phyloP scores from a whole-genome alignment of 2,113 vertebrate species.

The Sardina pilchardus region DNA sequence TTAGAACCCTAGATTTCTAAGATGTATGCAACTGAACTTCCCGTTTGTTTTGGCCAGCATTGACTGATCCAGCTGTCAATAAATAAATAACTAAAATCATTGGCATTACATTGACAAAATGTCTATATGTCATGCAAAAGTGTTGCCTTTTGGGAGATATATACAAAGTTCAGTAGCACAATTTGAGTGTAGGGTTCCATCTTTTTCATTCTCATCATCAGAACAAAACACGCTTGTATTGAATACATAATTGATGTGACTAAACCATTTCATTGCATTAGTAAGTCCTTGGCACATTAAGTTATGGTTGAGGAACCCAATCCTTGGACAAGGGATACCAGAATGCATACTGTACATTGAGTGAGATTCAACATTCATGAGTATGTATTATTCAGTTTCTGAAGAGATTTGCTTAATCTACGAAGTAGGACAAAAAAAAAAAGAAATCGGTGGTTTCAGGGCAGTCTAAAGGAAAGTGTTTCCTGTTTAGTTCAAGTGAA shows the following conservation, averaged over 20 bases:
- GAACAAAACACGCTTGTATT: not conserved
- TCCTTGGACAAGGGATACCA: not conserved
- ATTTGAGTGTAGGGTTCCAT: not conserved
- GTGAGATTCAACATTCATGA: not conserved
- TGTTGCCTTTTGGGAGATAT: not conserved
- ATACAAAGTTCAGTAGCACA: not conserved
- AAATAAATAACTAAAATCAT: not conserved
- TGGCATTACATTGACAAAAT: not conserved
- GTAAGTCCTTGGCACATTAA: not conserved
- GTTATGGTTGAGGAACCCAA: constrained; percentile 9
- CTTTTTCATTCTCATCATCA: not conserved
- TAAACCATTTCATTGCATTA: constrained; percentile 13
- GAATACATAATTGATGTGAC: not conserved
- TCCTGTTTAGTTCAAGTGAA: not conserved
- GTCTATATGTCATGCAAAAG: not conserved
- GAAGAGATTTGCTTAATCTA: not conserved
- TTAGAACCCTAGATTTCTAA: not conserved
- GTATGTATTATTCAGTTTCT: not conserved
- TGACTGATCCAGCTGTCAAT: not conserved
- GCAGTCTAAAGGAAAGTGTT: not conserved
- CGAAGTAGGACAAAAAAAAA: not conserved
- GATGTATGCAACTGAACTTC: too few species aligned
- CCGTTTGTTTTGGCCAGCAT: not conserved
- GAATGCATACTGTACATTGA: not conserved
- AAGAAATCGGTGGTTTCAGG: not conserved